Percentiles rank a stretch among this genome's conserved stretches.
These are phyloP conservation scores for Nasua narica DNA, from an alignment of 2,797 vertebrate genomes.

Conservation along the genomic window DNA sequence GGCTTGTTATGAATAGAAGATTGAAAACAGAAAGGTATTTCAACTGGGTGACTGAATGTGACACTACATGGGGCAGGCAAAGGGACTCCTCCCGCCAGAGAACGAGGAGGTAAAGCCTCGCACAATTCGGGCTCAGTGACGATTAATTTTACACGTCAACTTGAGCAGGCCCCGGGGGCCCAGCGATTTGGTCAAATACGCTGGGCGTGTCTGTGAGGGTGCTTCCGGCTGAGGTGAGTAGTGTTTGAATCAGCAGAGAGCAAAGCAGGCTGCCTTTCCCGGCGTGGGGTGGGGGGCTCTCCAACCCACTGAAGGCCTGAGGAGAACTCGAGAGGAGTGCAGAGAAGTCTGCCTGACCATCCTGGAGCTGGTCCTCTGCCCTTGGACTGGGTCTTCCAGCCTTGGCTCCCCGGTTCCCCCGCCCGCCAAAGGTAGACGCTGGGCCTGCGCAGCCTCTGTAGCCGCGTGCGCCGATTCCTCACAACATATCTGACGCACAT, in stretches of 20 bases:
- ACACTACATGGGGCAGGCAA: not conserved
- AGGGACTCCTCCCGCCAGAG: not conserved
- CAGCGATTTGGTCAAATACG: not conserved
- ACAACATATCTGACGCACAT: not conserved
- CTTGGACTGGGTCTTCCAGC: not conserved
- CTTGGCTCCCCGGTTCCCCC: not conserved
- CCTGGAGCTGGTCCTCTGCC: not conserved
- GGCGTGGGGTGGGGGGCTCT: not conserved
- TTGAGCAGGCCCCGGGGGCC: not conserved
- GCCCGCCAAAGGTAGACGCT: not conserved
- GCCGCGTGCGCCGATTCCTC: not conserved
- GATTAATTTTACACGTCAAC: not conserved
- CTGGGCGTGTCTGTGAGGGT: not conserved
- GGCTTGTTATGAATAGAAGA: not conserved
- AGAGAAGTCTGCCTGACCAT: not conserved
- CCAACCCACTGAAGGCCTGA: not conserved
- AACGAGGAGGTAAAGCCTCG: not conserved
- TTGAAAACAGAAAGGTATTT: slow-evolving; percentile 1
- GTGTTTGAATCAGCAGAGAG: not conserved
- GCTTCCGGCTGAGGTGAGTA: not conserved
- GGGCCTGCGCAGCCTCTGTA: not conserved
- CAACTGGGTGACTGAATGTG: not conserved
- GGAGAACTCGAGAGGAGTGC: not conserved
- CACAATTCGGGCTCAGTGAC: not conserved
- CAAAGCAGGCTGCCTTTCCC: not conserved